Evolutionary conservation across 2,113 vertebrate species (phyloP).

Genomic region (Collichthys lucidus): DNA sequence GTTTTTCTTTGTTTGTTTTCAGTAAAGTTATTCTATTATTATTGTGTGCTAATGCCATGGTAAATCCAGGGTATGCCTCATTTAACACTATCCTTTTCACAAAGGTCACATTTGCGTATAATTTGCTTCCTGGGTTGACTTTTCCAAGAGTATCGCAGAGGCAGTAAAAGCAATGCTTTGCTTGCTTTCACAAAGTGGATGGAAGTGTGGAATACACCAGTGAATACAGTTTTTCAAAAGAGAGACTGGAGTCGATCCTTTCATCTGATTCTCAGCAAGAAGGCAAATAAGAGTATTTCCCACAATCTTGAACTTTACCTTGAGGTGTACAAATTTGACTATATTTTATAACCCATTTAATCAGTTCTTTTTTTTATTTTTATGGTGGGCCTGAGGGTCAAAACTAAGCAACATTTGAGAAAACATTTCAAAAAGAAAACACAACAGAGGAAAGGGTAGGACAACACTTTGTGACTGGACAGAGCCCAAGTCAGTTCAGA

Average conservation of each 20-base stretch:
- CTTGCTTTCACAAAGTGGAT: not conserved
- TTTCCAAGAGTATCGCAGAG: not conserved
- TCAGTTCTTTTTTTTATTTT: too few species aligned
- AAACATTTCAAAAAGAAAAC: too few species aligned
- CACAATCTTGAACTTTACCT: not conserved
- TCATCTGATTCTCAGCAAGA: too few species aligned
- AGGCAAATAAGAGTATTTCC: not conserved
- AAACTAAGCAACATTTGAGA: too few species aligned
- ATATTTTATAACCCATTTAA: not conserved
- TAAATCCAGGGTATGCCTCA: not conserved
- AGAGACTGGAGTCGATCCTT: too few species aligned
- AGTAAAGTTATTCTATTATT: not conserved
- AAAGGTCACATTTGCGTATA: not conserved
- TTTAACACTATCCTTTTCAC: not conserved
- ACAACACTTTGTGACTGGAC: too few species aligned
- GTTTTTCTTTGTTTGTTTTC: not conserved
- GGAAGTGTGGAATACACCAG: not conserved
- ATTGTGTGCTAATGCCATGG: not conserved
- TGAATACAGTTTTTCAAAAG: not conserved
- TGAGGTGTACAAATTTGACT: not conserved
- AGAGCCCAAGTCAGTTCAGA: too few species aligned
- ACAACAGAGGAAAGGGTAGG: too few species aligned
- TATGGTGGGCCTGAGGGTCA: too few species aligned
- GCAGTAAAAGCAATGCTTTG: not conserved
- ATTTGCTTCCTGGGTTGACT: slow-evolving; percentile 4